Conservation (phyloP, 2,888 invertebrate genomes). For the Anorthoa munda region DNA sequence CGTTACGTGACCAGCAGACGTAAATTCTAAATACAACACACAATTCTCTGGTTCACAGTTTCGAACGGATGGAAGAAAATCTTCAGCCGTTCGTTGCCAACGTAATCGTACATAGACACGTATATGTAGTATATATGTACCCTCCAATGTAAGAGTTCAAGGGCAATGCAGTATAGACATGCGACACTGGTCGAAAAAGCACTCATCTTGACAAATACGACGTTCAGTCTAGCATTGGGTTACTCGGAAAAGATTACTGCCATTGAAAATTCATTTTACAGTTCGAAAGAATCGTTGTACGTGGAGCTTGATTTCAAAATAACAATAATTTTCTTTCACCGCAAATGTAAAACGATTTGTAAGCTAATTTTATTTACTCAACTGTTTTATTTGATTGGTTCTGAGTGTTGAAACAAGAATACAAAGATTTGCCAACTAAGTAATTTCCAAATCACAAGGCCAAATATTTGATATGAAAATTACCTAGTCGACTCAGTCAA, state of each 20-base stretch:
- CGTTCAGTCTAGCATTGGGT: slow-evolving; percentile 3
- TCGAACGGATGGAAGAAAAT: slow-evolving; percentile 23
- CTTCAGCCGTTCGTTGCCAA: slow-evolving; percentile 38
- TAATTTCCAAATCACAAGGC: slow-evolving; percentile 17
- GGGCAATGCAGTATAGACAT: slow-evolving; percentile 63
- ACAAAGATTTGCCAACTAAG: slow-evolving; percentile 28
- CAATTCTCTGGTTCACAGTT: slow-evolving; percentile 14
- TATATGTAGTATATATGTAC: slow-evolving; percentile 27
- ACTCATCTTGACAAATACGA: slow-evolving; percentile 8
- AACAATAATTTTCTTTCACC: not conserved
- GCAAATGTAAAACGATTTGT: slow-evolving; percentile 10
- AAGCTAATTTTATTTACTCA: slow-evolving; percentile 34
- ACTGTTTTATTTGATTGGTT: slow-evolving; percentile 25
- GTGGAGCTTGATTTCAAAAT: slow-evolving; percentile 30
- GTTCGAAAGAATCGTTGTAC: not conserved
- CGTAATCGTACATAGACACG: slow-evolving; percentile 22
- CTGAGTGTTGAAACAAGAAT: slow-evolving; percentile 34
- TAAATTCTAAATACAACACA: slow-evolving; percentile 35
- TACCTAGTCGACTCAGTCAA: not conserved
- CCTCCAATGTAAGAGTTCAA: slow-evolving; percentile 56
- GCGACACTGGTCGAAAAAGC: slow-evolving; percentile 48
- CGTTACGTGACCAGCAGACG: slow-evolving; percentile 41
- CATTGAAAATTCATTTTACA: slow-evolving; percentile 17
- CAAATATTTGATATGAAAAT: slow-evolving; percentile 32
- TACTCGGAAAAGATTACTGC: slow-evolving; percentile 1